Base-by-base conservation (phyloP, 2,113 vertebrate species). In the Scatophagus argus region DNA sequence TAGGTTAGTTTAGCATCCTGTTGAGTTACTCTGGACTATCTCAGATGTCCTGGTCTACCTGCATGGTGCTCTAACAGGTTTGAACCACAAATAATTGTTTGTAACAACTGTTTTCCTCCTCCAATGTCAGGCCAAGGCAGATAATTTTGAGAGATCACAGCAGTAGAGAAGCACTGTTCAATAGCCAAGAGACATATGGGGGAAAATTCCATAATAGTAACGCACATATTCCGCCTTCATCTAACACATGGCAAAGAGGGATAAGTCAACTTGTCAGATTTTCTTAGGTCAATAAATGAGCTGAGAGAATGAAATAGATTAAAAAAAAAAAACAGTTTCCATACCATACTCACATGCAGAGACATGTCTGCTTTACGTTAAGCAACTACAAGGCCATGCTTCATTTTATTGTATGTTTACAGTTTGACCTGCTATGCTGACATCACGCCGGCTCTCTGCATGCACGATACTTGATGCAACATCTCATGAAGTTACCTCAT, bases 171-270 rank as follows among this genome's bases (percentile, higher is more conserved):
- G 63, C 69, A 31, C 44, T 19, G 6, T 66, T 74, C 41, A 79
- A 69, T 27, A 72, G 79, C 79, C 74, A 63, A 58, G 58, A 82
- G 59, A 44, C 66, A 83, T 36, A 54, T 67, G 65, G 68, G 71
- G 76, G 44, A 47, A 36, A 72, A 89, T 87, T 91, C 88, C 88
- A 86, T 49, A 32, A 69, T 80, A 74, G 29, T 68, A 84, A 90
- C 58, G 38, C 73, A 79, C 66, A 81, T 85, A 91, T 89, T 91
- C 88, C 88, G 81, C 82, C 77, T 89, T 90, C 43, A 79, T 90
- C 75, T 84, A 74, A 87, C 64, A 84, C 66, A 65, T 70, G 63
- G 84, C 76, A 66, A 68, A 64, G 62, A 87, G 61, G 65, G 81
- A 74, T 75, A 72, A 77, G 75, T 82, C 62, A 68, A 12, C 41